Percentiles rank a stretch among this genome's conserved stretches.
Conservation (phyloP, 2,888 invertebrate species). For the Parthenolecanium corni region DNA sequence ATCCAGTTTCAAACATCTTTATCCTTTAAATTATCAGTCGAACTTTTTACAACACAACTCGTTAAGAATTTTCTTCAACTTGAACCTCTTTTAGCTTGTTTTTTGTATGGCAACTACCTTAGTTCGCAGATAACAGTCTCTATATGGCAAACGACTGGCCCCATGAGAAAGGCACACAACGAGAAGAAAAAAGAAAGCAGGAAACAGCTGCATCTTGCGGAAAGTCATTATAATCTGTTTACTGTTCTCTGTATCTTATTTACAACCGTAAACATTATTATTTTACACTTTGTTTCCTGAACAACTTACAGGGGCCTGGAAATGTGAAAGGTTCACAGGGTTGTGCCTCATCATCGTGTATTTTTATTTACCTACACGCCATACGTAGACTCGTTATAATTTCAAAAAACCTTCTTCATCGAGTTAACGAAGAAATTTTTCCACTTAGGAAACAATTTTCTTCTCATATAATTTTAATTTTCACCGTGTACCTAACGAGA, state of each 20-base stretch:
- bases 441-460: too few relatives aligned
- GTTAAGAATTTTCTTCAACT: too few relatives aligned
- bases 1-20: too few relatives aligned
- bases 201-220: background rate
- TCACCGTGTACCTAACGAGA: too few relatives aligned
- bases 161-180: background rate
- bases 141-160: background rate
- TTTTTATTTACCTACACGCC: too few relatives aligned
- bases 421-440: too few relatives aligned
- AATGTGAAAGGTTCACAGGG: background rate
- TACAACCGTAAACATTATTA: conserved; percentile 20
- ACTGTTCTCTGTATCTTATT: conserved; percentile 9
- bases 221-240: conserved; percentile 17
- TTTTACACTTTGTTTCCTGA: conserved; percentile 4
- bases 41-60: too few relatives aligned
- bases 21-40: too few relatives aligned
- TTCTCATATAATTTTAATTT: too few relatives aligned
- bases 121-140: background rate
- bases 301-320: background rate
- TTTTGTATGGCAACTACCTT: background rate
- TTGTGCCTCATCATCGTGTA: background rate
- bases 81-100: too few relatives aligned
- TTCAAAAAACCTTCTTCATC: too few relatives aligned
- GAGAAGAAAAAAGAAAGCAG: background rate
- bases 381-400: too few relatives aligned